A percentile compares a stretch with the other conserved stretches of the same genome.
phyloP scores from a whole-genome alignment of 2,797 vertebrate species.

The Tragopan temminckii region DNA sequence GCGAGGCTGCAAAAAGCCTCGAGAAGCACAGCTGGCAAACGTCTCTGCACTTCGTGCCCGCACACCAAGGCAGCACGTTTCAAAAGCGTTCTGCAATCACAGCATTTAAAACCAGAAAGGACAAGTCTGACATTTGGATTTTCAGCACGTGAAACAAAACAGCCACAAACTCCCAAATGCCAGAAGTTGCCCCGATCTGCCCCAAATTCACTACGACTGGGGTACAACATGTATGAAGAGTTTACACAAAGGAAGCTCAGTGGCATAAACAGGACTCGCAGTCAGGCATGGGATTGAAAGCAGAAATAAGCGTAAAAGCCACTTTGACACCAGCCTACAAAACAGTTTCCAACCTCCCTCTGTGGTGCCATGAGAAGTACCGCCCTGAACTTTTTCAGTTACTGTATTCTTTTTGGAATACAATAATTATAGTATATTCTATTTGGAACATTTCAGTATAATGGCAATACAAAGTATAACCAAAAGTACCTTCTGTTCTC shows the following conservation, averaged over 20 bases:
- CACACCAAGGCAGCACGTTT: fast-evolving
- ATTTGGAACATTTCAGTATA: background rate
- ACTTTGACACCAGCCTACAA: background rate
- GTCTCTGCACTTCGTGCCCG: fast-evolving
- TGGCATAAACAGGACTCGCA: background rate
- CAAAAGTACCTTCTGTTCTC: background rate
- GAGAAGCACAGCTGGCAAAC: background rate
- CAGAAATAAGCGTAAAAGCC: background rate
- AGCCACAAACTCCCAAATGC: background rate
- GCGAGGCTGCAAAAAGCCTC: fast-evolving
- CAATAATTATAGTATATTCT: background rate
- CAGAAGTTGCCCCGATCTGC: background rate
- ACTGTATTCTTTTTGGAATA: background rate
- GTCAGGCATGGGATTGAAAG: background rate
- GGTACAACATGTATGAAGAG: fast-evolving
- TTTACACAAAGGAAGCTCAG: background rate
- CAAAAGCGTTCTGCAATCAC: background rate
- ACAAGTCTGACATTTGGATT: background rate
- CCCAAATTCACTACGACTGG: too few species aligned
- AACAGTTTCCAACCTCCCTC: background rate
- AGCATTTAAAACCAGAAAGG: background rate
- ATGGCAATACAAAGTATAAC: background rate
- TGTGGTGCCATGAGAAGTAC: fast-evolving
- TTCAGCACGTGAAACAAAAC: fast-evolving
- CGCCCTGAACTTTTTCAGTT: background rate